Base-by-base conservation (phyloP, 2,888 invertebrate species). In the Mesorhabditis belari region DNA sequence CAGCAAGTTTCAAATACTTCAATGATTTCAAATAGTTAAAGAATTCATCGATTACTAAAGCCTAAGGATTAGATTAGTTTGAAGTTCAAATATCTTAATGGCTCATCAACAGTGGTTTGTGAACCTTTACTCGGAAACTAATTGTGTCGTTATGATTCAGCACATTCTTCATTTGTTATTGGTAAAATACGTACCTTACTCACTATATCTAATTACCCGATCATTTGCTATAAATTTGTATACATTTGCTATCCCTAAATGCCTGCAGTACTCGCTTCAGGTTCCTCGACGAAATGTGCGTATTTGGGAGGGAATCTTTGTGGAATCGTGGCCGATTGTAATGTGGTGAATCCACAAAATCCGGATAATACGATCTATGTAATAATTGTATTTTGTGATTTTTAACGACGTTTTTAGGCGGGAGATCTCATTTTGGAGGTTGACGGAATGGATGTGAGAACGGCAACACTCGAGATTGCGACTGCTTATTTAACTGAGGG, bases 351-450 rank as follows among this genome's bases (percentile, higher is more conserved):
- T 19, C 59, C 64, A 0, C 23, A 55, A 52, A 62, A 60, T 49
- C 58, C 29, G 0, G 19, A 17, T 17, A 25, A 51, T 21, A 25
- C n/a, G 17, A n/a, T 24, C 23, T 54, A 19, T 53, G 24, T 12
- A 0, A 60, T 24, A 56, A 12, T 17, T 44, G 26, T 55, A 55
- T 19, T 12, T n/a, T 55, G 27, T 27, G 27, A 27, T 17, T 17
- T 52, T 26, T 27, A 55, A 35, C 12, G 17, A 23, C n/a, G 5
- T 23, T 52, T 60, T 26, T 57, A 68, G 49, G 70, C 71, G 58
- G 74, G 74, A 0, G 74, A 74, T 55, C 52, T 70, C 4, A 70
- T 74, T 2, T 60, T 74, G 4, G 70, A 71, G 49, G 65, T 75
- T 27, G 72, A 75, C 58, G 73, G 70, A 2, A 64, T 66, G 29